These are phyloP conservation scores for Montipora foliosa DNA, from an alignment of 64 coral and sea anemone genomes.

Conservation along the genomic window DNA sequence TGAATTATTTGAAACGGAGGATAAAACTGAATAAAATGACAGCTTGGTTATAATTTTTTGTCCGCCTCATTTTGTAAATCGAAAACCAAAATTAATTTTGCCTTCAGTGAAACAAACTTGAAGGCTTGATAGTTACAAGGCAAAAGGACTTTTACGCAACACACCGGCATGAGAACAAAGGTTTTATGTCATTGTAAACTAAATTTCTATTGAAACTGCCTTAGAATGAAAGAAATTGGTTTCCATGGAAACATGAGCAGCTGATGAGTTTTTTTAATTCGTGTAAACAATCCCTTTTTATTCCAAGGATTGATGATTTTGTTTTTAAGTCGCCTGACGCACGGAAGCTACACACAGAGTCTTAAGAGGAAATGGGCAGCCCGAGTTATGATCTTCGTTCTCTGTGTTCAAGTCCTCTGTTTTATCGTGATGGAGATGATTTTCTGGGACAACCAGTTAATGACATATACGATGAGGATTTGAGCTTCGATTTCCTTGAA, in stretches of 20 bases:
- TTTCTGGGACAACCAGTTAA: slow-evolving; percentile 33
- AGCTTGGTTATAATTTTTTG: too few species aligned
- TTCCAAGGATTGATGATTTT: background rate
- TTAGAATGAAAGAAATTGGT: background rate
- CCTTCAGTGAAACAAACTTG: background rate
- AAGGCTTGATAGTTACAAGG: background rate
- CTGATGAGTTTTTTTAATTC: slow-evolving; percentile 27
- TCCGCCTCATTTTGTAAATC: too few species aligned
- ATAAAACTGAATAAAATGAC: too few species aligned
- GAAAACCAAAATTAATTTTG: too few species aligned
- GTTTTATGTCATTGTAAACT: background rate
- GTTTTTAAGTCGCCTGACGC: background rate
- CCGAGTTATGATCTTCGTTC: slow-evolving; percentile 6
- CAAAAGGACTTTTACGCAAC: background rate
- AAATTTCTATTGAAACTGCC: background rate
- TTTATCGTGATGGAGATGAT: slow-evolving; percentile 17
- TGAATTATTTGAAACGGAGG: too few species aligned
- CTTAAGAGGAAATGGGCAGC: background rate
- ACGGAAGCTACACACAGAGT: background rate
- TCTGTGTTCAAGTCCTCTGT: background rate
- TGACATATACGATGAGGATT: slow-evolving; percentile 11
- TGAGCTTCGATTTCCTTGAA: slow-evolving; percentile 21
- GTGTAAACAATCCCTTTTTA: slow-evolving; percentile 13
- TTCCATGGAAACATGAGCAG: slow-evolving; percentile 2
- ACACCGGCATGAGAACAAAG: background rate